Base-by-base conservation (phyloP, 2,113 vertebrate genomes). In the Pterocles burchelli region DNA sequence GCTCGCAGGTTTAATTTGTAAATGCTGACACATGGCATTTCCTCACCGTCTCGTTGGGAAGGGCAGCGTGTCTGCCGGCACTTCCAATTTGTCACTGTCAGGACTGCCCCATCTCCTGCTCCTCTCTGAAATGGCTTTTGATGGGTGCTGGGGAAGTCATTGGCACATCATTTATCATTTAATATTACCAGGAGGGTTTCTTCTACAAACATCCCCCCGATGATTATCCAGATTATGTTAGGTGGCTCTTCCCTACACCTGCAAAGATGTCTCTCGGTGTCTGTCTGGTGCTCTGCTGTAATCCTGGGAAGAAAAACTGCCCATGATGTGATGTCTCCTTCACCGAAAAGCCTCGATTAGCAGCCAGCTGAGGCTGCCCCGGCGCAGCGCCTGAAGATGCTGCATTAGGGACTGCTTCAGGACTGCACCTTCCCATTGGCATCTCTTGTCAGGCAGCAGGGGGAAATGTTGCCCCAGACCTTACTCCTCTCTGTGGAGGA, bases 21-120 rank as follows among this genome's bases (percentile, higher is more conserved):
- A 88, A 68, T 21, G 95, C 96, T 95, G 97, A 95, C 96, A 97
- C 94, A 67, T 9, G 66, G 95, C 91, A 38, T 91, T 88, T 93
- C 95, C 76, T 66, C 75, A 17, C n/a, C 70, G 80, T 11, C 95
- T 85, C 43, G 10, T n/a, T 46, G 86, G 43, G 74, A 95, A 97
- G 96, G 95, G 95, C 83, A 34, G 7, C 8, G 49, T 71, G 94
- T 85, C 95, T 97, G 95, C 88, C 45, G 17, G 96, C 79, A 52
- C 74, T 82, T 34, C 89, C 78, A 46, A 94, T 96, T 92, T 70
- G 95, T 96, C 96, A 93, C 90, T 96, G 95, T 94, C 96, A 83
- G 57, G 46, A 8, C 82, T 7, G 88, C 76, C 82, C 72, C 72
- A 24, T 95, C 75, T 80, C 84, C 82, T 75, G 89, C 93, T 95